Evolutionary conservation across 2,797 vertebrate genomes (phyloP), one percentile per base, ranked within the genome.

Genomic region (Phoxinus dragarum): DNA sequence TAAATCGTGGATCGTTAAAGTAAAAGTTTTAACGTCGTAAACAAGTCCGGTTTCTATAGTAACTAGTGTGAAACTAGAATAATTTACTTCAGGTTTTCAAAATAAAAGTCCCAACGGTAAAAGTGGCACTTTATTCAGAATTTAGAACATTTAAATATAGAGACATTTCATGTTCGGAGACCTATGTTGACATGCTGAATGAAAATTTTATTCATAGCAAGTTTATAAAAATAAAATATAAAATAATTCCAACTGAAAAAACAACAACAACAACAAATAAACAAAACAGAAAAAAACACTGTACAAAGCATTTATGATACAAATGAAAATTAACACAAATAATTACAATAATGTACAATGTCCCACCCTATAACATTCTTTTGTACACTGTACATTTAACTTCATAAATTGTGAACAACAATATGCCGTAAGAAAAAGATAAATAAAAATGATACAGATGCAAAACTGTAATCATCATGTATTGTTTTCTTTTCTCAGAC

Each of bases 171-270:
- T 71, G 42, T 68, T 73, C 40, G 74, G 49, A 80, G 54, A 82
- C 52, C 71, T 87, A 84, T 94, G 91, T 96, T 95, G 95, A 96
- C 98, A 99, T 98, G 97, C 98, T 95, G 95, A 97, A 98, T 98
- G 96, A 97, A 94, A 97, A 97, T 97, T 98, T 98, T 98, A 98
- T 98, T 99, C 95, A 96, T 96, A 96, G 97, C 97, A 97, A 96
- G 96, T 97, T 98, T 99, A 99, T 98, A 99, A 99, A 99, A 99
- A 99, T 99, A 99, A 99, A 98, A 98, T 99, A 99, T 95, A 99
- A 99, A 99, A 99, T 97, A 97, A 98, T 98, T 97, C 97, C 91
- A 97, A 98, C 97, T 96, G 95, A 95, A 92, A 85, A 92, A 90
- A 89, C 21, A 23, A 56, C 52, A 47, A 52, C 23, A 61, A 59